Evolutionary conservation across 2,113 vertebrate genomes (phyloP).

Genomic region (Heteronetta atricapilla): DNA sequence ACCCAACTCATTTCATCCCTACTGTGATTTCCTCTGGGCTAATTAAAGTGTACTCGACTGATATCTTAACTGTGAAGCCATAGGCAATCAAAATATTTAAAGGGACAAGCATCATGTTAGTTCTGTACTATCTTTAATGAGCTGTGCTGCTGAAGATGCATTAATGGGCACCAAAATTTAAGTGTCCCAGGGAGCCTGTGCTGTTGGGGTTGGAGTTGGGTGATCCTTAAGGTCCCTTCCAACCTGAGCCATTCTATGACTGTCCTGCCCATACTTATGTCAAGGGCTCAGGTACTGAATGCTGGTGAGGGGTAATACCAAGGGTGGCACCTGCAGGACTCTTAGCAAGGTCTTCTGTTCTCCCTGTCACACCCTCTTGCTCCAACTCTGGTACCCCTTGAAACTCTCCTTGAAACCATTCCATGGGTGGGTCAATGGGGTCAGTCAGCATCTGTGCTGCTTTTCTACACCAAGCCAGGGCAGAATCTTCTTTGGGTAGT

Average conservation of each 20-base stretch:
- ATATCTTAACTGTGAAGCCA: constrained; percentile 3
- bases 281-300: rapidly evolving
- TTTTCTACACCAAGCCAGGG: background rate
- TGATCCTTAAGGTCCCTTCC: too few relatives aligned
- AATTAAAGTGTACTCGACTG: constrained; percentile 69
- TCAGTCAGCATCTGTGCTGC: background rate
- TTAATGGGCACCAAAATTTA: background rate
- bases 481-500: background rate
- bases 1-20: constrained; percentile 65
- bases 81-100: constrained; percentile 46
- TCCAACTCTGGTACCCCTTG: background rate
- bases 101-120: background rate
- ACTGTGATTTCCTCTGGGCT: constrained; percentile 71
- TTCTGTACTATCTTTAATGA: background rate
- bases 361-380: background rate
- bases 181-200: background rate
- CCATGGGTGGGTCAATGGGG: rapidly evolving
- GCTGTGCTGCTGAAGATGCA: background rate
- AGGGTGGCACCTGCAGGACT: background rate
- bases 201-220: background rate
- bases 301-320: too few relatives aligned
- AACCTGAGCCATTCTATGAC: too few relatives aligned
- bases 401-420: background rate
- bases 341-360: background rate
- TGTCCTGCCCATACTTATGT: rapidly evolving